Conservation (phyloP, 2,888 invertebrate genomes). For the Parnassius apollo region DNA sequence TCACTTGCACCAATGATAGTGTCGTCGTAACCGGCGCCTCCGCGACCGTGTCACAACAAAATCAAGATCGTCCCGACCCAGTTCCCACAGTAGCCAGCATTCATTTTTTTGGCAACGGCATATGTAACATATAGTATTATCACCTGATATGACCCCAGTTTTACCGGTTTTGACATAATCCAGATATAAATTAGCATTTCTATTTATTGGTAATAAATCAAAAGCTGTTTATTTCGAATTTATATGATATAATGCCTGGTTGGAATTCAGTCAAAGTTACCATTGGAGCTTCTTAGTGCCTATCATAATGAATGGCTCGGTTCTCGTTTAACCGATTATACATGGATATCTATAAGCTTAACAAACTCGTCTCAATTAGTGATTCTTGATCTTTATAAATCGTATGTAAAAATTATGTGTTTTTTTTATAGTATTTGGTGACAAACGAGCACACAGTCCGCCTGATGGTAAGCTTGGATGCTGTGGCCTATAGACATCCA, state of each 20-base stretch:
- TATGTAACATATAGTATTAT: slow-evolving; percentile 30
- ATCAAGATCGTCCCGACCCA: slow-evolving; percentile 58
- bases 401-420: slow-evolving; percentile 6
- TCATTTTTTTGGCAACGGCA: slow-evolving; percentile 37
- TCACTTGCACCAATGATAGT: slow-evolving; percentile 43
- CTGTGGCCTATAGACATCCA: too few species aligned
- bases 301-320: too few species aligned
- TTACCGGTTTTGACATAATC: slow-evolving; percentile 15
- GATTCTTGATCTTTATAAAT: slow-evolving; percentile 2
- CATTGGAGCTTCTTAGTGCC: too few species aligned
- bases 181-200: slow-evolving; percentile 3
- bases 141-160: slow-evolving; percentile 16
- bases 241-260: too few species aligned
- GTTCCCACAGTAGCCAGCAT: slow-evolving; percentile 68
- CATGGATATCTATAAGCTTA: slow-evolving; percentile 2
- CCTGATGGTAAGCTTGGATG: too few species aligned
- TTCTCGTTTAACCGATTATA: too few species aligned
- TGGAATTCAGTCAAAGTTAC: too few species aligned
- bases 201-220: slow-evolving; percentile 13
- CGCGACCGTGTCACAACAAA: slow-evolving; percentile 62
- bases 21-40: slow-evolving; percentile 55
- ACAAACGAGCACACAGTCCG: background rate
- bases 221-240: background rate
- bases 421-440: background rate
- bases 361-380: slow-evolving; percentile 2